phyloP scores from a whole-genome alignment of 2,113 vertebrate genomes.

The Hippocampus zosterae region DNA sequence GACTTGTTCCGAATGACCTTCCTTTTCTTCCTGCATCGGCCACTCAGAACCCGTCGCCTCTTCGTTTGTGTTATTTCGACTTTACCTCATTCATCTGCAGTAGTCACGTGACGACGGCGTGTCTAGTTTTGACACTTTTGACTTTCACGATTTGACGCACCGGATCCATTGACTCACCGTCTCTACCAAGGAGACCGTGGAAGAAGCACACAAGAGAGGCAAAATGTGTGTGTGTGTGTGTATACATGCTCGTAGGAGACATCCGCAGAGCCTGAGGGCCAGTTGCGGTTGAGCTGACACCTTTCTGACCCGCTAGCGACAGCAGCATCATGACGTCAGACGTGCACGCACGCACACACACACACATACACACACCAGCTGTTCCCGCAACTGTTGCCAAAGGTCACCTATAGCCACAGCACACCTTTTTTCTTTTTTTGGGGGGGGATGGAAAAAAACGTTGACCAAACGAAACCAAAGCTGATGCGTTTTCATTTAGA shows the following conservation, averaged over 20 bases:
- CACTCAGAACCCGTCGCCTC: too few relatives aligned
- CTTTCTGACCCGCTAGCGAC: constrained; percentile 64
- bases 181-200: neutral
- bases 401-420: constrained; percentile 50
- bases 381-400: constrained; percentile 41
- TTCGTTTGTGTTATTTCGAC: neutral
- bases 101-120: too few relatives aligned
- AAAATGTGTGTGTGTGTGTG: neutral
- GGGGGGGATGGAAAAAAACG: too few relatives aligned
- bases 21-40: neutral
- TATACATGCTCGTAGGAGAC: neutral
- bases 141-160: constrained; percentile 30
- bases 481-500: neutral
- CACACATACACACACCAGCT: constrained; percentile 51
- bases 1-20: too few relatives aligned
- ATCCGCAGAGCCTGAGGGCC: constrained; percentile 32
- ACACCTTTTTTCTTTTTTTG: constrained; percentile 22
- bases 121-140: neutral
- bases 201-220: constrained; percentile 29
- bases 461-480: too few relatives aligned
- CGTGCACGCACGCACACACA: constrained; percentile 14
- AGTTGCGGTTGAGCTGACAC: constrained; percentile 51
- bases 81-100: too few relatives aligned
- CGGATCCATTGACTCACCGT: constrained; percentile 21
- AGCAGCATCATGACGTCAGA: constrained; percentile 54